phyloP scores from a whole-genome alignment of 2,113 vertebrate species.

The Chauna torquata region DNA sequence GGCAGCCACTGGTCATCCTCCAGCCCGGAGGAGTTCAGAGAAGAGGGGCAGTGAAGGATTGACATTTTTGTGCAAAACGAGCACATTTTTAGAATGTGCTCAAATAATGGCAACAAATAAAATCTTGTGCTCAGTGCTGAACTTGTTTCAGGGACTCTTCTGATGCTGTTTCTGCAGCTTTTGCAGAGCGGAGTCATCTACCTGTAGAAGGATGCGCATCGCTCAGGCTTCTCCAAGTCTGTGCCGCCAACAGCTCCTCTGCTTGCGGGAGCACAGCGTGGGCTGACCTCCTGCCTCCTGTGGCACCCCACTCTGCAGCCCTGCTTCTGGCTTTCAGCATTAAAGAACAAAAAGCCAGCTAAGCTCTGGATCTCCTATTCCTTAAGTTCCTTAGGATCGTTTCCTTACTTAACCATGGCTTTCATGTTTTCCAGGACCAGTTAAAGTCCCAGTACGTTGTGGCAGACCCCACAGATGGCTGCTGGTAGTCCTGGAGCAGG shows the following conservation, averaged over 20 bases:
- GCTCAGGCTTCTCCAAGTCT: neutral
- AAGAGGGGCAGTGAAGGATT: neutral
- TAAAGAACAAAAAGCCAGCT: neutral
- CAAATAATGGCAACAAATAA: neutral
- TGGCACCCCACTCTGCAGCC: neutral
- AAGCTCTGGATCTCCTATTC: neutral
- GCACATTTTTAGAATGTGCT: neutral
- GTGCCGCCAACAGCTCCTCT: accelerated
- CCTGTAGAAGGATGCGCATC: neutral
- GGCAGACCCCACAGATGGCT: neutral
- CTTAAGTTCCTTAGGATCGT: neutral
- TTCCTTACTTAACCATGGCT: neutral
- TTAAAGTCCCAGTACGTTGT: no score
- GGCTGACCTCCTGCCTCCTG: neutral
- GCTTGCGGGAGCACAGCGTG: neutral
- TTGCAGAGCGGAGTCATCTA: neutral
- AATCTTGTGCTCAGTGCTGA: accelerated
- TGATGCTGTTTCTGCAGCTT: neutral
- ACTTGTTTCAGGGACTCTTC: neutral
- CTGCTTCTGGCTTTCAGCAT: neutral
- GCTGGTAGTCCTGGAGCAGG: neutral
- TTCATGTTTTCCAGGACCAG: neutral
- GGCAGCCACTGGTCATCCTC: neutral
- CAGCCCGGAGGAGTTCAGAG: neutral
- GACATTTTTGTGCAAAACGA: neutral